Percentiles rank a stretch among this genome's conserved stretches.
Conservation (phyloP, 2,797 vertebrate species). For the Halcyon leucocephala region DNA sequence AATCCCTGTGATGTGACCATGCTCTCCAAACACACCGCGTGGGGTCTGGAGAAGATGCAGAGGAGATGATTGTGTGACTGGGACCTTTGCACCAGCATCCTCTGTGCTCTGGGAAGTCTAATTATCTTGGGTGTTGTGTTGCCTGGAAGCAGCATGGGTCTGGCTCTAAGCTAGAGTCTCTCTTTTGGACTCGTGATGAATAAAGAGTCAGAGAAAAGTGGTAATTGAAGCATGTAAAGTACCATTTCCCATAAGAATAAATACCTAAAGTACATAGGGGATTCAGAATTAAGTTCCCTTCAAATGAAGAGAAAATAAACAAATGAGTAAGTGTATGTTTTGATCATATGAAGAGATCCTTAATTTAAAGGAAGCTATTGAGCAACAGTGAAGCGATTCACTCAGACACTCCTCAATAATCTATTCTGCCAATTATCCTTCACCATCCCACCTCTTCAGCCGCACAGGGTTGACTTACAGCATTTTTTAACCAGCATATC, state of each 20-base stretch:
- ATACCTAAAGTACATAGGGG: neutral
- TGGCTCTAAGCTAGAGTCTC: neutral
- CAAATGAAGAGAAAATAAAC: conserved; percentile 24
- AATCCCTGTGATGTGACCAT: neutral
- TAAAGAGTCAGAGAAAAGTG: neutral
- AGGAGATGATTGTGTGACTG: neutral
- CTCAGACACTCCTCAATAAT: neutral
- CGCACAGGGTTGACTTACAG: neutral
- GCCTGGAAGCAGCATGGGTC: neutral
- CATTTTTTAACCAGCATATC: neutral
- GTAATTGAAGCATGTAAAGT: neutral
- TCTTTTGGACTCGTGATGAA: neutral
- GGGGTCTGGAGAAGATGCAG: neutral
- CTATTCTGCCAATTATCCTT: neutral
- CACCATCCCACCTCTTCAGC: neutral
- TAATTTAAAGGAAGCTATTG: neutral
- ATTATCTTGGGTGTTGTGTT: neutral
- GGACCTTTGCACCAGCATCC: neutral
- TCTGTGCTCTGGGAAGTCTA: neutral
- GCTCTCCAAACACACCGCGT: fast-evolving
- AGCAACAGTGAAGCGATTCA: conserved; percentile 19
- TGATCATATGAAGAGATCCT: conserved; percentile 36
- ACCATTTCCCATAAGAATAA: neutral
- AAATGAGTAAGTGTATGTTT: conserved; percentile 7
- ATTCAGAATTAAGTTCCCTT: conserved; percentile 39